Base-by-base conservation (phyloP, 2,888 invertebrate species). In the Drosophila mercatorum region DNA sequence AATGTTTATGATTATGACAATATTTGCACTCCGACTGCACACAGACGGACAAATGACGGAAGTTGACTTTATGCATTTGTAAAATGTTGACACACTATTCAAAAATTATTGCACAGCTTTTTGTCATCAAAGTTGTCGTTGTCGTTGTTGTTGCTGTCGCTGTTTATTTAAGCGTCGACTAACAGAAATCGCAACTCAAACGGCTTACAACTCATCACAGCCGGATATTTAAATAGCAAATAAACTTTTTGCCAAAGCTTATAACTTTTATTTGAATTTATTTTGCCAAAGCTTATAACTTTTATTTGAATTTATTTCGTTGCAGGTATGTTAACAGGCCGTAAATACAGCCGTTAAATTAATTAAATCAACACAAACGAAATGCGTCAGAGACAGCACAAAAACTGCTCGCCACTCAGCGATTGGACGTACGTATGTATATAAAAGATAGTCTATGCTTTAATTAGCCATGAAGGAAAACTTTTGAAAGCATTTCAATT, bases 61-160 rank as follows among this genome's bases (percentile, higher is more conserved):
- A 87, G 84, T 87, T 84, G 84, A 84, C 89, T 89, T 84, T 84
- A 81, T 84, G 89, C 89, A 89, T 84, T 85, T 80, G 78, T 75
- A 77, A 87, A 84, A 84, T 85, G 89, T 85, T 85, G 89, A 87
- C 84, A 85, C 78, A 81, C 88, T 81, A 89, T 87, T 85, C 88
- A 87, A 85, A 83, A 83, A 85, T 85, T 87, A 85, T 89, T 87
- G 89, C 85, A 86, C 80, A 70, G 88, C 77, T 77, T 79, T 84
- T 88, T 88, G 71, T 68, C 64, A 66, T 68, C 66, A 61, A 62
- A 64, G 49, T 60, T 41, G 44, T 44, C 57, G 56, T 63, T 63
- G 17, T 17, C 17, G 59, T 17, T 46, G 28, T 41, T 68, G 31
- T 56, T 47, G 41, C 52, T 63, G 52, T 51, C 40, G 41, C 17